phyloP scores from a whole-genome alignment of 2,113 vertebrate genomes.

The Marmota flaviventris region DNA sequence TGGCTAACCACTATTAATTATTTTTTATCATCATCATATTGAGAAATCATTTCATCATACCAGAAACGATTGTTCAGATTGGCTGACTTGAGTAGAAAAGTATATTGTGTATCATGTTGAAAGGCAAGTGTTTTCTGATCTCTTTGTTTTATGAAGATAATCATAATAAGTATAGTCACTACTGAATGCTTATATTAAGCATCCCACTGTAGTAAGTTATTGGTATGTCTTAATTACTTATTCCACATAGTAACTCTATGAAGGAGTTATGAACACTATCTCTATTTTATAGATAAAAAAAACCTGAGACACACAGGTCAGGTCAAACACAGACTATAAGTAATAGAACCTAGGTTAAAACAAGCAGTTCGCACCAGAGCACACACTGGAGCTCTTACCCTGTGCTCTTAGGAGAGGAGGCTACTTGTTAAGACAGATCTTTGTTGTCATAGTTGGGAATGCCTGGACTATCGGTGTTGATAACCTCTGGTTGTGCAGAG shows the following conservation, averaged over 20 bases:
- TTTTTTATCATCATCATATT: conserved; percentile 63
- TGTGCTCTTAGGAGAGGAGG: not conserved
- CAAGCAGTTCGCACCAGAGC: not conserved
- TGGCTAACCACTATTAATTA: conserved; percentile 67
- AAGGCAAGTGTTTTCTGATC: conserved; percentile 56
- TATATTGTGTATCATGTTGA: not conserved
- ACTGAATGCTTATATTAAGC: not conserved
- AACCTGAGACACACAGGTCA: not conserved
- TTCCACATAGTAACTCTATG: not conserved
- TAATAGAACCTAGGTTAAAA: not conserved
- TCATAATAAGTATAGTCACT: not conserved
- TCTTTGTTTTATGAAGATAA: conserved; percentile 48
- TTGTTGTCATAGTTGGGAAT: not conserved
- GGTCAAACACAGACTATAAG: not conserved
- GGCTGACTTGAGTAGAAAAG: not conserved
- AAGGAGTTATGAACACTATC: not conserved
- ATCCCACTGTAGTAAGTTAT: not conserved
- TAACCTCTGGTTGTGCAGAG: not conserved
- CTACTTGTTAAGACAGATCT: not conserved
- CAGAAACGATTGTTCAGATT: conserved; percentile 55
- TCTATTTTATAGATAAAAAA: not conserved
- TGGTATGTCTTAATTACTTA: conserved; percentile 40
- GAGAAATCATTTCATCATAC: conserved; percentile 56
- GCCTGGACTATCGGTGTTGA: not conserved
- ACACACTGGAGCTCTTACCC: not conserved